phyloP scores from a whole-genome alignment of 2,113 vertebrate species.

The Trichomycterus rosablanca region DNA sequence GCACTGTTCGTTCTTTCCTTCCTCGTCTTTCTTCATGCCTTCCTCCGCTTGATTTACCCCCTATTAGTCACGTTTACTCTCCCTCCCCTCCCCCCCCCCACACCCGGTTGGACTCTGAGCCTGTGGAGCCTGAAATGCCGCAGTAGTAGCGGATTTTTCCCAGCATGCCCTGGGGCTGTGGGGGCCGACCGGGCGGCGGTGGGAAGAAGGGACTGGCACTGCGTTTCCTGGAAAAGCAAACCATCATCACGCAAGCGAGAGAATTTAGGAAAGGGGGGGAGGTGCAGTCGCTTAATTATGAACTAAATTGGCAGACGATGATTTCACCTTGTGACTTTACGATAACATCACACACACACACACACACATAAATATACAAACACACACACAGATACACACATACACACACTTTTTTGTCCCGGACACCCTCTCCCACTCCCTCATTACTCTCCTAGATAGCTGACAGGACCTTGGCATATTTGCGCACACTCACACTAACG shows the following conservation, averaged over 20 bases:
- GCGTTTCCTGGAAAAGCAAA: constrained; percentile 46
- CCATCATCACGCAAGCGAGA: constrained; percentile 24
- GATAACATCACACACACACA: constrained; percentile 16
- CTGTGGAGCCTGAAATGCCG: constrained; percentile 41
- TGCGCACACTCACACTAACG: too few species aligned
- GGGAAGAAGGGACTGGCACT: constrained; percentile 37
- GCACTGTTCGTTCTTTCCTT: too few species aligned
- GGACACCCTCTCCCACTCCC: constrained; percentile 41
- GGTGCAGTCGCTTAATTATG: constrained; percentile 32
- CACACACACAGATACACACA: constrained; percentile 23
- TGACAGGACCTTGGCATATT: constrained; percentile 45
- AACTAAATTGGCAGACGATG: constrained; percentile 40
- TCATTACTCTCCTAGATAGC: constrained; percentile 44
- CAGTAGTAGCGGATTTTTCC: constrained; percentile 49
- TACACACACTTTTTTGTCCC: constrained; percentile 26
- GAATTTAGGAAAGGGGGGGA: constrained; percentile 14
- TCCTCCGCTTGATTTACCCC: constrained; percentile 13
- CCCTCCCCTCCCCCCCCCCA: constrained; percentile 7
- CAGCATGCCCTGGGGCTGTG: constrained; percentile 46
- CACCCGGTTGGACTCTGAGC: constrained; percentile 29
- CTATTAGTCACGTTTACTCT: constrained; percentile 26
- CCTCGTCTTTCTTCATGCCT: constrained; percentile 15
- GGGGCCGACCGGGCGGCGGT: constrained; percentile 30
- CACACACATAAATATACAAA: constrained; percentile 13
- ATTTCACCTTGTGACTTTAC: constrained; percentile 47